Conservation (phyloP, 2,888 invertebrate species). For the Chironomus tentans region DNA sequence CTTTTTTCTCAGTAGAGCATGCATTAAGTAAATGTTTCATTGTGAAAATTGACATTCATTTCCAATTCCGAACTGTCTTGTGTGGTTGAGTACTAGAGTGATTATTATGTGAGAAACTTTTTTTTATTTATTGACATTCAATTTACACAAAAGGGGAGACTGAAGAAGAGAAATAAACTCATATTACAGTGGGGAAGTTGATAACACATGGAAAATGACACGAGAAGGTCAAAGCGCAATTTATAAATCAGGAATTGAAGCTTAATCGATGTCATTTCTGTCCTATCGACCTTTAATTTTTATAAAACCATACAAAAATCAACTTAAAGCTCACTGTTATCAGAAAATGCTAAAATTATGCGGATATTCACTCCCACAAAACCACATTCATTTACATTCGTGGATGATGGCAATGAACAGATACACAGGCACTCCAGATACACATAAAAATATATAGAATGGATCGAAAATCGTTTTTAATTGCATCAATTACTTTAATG, state of each 20-base stretch:
- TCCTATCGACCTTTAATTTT: too few relatives aligned
- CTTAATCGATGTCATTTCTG: too few relatives aligned
- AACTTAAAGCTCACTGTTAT: too few relatives aligned
- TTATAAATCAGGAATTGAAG: too few relatives aligned
- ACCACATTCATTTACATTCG: not conserved
- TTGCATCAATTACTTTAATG: slow-evolving; percentile 8
- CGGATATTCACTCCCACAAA: not conserved
- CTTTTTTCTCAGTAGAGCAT: not conserved
- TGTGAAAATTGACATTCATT: not conserved
- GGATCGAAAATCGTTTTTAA: not conserved
- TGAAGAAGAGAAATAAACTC: not conserved
- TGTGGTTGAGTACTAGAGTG: too few relatives aligned
- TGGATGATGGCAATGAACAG: not conserved
- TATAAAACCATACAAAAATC: too few relatives aligned
- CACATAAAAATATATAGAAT: not conserved
- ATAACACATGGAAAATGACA: too few relatives aligned
- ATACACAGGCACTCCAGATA: too few relatives aligned
- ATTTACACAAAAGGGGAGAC: not conserved
- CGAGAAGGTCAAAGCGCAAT: too few relatives aligned
- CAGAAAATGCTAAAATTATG: too few relatives aligned
- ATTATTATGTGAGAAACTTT: not conserved
- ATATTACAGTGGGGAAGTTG: not conserved
- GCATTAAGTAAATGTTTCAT: not conserved
- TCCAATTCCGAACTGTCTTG: too few relatives aligned
- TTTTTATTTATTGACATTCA: not conserved